Base-by-base conservation (phyloP, 2,797 vertebrate genomes). In the Ctenopoma multispine region DNA sequence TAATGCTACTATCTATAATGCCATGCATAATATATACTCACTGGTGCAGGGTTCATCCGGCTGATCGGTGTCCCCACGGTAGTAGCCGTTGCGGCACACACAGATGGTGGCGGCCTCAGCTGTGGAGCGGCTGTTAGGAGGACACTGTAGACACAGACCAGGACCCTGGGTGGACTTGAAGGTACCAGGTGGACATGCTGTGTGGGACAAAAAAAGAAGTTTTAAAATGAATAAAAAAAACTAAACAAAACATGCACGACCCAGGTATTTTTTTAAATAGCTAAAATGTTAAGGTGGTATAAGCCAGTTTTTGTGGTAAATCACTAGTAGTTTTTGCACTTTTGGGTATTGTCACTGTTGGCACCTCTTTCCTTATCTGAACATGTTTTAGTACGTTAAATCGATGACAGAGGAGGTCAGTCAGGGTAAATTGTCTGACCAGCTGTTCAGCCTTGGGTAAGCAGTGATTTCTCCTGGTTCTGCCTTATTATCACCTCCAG, bases 131-230 rank as follows among this genome's bases (percentile, higher is more conserved):
- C 98, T 99, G 94, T 99, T 98, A 36, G 95, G 78, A 24, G 98
- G 98, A 61, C 98, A 99, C 49, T 95, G 96, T 0, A 92, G 87
- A 8, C 98, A 99, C 69, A 96, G 86, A 54, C 97, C 95, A 0
- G 92, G 77, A 0, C 97, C 97, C 90, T 99, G 98, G 83, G 93
- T 97, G 29, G 97, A 96, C 86, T 99, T 99, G 93, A 99, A 99
- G 0, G 95, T 99, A 66, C 97, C 98, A 0, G 94, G 96, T 3
- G 97, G 96, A 76, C 98, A 99, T 29, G 97, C 98, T 99, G 93
- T 99, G 93, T 85, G 69, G 89, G 86, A 47, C 27, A 36, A 65
- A 58, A 9, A 4, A 63, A 29, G 4, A 29, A 4, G 27, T 5
- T 29, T 29, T 29, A 29, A 29, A 29, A 70, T 89, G 86, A 46